These are phyloP conservation scores for Melanostoma mellinum DNA, from an alignment of 2,888 invertebrate genomes.

Conservation along the genomic window DNA sequence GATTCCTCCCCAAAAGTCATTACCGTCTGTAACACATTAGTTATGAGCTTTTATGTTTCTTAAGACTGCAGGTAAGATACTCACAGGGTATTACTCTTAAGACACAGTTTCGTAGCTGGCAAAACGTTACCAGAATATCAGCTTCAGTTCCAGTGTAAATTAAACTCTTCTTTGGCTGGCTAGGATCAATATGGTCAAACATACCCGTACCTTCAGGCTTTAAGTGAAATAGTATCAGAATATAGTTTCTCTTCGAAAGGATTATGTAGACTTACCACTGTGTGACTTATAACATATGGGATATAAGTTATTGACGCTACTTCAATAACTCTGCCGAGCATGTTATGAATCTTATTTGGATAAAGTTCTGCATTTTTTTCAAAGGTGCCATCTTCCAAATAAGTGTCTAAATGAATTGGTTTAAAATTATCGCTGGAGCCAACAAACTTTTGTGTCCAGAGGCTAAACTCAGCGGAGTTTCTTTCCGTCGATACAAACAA, in stretches of 20 bases:
- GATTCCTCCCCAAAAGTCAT: conserved; percentile 79
- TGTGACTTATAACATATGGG: conserved; percentile 80
- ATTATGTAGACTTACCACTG: conserved; percentile 78
- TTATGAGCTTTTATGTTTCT: too few relatives aligned
- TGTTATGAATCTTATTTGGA: conserved; percentile 80
- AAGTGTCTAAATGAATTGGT: conserved; percentile 79
- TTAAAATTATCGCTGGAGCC: conserved; percentile 79
- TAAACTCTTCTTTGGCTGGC: conserved; percentile 74
- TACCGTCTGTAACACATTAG: conserved; percentile 75
- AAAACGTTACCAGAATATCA: conserved; percentile 78
- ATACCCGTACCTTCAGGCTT: conserved; percentile 78
- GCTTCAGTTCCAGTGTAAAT: conserved; percentile 78
- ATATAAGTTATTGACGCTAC: conserved; percentile 80
- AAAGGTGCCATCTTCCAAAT: conserved; percentile 78
- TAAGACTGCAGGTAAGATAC: conserved; percentile 45
- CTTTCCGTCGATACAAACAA: conserved; percentile 77
- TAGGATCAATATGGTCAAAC: conserved; percentile 77
- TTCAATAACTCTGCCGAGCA: conserved; percentile 77
- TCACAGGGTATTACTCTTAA: conserved; percentile 78
- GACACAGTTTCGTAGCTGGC: conserved; percentile 78
- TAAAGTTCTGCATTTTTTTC: conserved; percentile 78
- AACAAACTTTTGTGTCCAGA: conserved; percentile 81
- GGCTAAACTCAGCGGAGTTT: conserved; percentile 76
- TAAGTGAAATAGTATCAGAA: background rate
- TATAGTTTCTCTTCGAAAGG: background rate